These are phyloP conservation scores for Taphrorychus bicolor DNA, from an alignment of 2,888 invertebrate genomes.

Conservation along the genomic window DNA sequence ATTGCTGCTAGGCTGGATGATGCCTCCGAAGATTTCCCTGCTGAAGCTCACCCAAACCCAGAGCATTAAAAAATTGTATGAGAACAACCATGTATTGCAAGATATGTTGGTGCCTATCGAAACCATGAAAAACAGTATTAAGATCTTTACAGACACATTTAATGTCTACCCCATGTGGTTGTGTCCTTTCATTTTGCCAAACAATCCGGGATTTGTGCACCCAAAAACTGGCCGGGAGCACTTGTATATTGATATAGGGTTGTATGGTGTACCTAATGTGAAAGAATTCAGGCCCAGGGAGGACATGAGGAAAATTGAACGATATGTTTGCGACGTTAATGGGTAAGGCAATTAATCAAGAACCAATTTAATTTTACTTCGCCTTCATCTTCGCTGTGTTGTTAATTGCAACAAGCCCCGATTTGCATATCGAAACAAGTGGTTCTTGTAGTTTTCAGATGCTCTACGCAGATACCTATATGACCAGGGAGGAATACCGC, in stretches of 20 bases:
- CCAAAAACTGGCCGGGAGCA: constrained; percentile 51
- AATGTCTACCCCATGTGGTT: constrained; percentile 80
- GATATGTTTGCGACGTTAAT: constrained; percentile 70
- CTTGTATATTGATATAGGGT: constrained; percentile 81
- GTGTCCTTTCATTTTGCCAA: constrained; percentile 77
- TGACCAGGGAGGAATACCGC: constrained; percentile 76
- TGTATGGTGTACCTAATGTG: constrained; percentile 78
- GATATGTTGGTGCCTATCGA: constrained; percentile 81
- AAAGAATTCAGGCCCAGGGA: constrained; percentile 67
- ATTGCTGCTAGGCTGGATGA: constrained; percentile 78
- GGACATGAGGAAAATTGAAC: constrained; percentile 73
- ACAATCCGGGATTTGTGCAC: constrained; percentile 75
- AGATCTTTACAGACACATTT: constrained; percentile 71
- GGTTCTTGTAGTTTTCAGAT: constrained; percentile 84
- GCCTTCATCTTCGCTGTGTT: not conserved
- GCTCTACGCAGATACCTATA: constrained; percentile 84
- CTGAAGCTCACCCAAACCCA: constrained; percentile 79
- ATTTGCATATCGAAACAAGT: constrained; percentile 28
- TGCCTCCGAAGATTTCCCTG: constrained; percentile 83
- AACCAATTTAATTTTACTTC: too few relatives aligned
- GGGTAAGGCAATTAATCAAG: constrained; percentile 61
- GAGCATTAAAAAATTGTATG: constrained; percentile 74
- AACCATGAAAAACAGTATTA: constrained; percentile 66
- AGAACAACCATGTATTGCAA: constrained; percentile 79
- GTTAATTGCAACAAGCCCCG: constrained; percentile 29